These are phyloP conservation scores for Scelioninae gen. 1 DNA, from an alignment of 2,888 invertebrate species.

Conservation along the genomic window DNA sequence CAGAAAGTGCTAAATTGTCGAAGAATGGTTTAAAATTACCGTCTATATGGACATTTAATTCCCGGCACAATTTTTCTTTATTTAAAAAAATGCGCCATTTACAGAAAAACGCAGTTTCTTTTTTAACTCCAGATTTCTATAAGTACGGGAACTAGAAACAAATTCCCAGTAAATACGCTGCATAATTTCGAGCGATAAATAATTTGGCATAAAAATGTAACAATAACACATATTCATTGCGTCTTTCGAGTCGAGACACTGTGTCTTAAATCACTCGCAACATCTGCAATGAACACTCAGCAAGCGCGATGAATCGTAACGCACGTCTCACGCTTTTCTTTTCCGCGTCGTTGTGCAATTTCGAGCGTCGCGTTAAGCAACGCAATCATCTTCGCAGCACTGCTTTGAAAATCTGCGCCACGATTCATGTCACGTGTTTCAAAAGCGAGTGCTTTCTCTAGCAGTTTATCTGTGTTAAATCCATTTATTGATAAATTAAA, in stretches of 20 bases:
- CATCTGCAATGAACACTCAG: conserved; percentile 26
- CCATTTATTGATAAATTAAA: conserved; percentile 8
- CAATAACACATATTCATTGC: conserved; percentile 43
- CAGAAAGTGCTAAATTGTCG: too few species aligned
- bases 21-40: too few species aligned
- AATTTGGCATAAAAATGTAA: conserved; percentile 37
- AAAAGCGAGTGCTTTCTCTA: conserved; percentile 35
- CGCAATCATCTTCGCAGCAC: conserved; percentile 38
- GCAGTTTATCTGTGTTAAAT: conserved; percentile 9
- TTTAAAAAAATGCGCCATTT: not conserved
- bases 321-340: conserved; percentile 63
- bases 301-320: conserved; percentile 41
- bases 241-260: conserved; percentile 38
- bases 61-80: too few species aligned
- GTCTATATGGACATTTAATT: too few species aligned
- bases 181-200: conserved; percentile 29
- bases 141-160: not conserved
- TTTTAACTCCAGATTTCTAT: not conserved
- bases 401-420: conserved; percentile 37
- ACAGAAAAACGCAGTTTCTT: not conserved
- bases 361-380: conserved; percentile 42
- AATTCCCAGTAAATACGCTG: not conserved
- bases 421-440: conserved; percentile 44
- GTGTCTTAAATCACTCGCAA: conserved; percentile 54
- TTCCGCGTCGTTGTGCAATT: conserved; percentile 57